A percentile compares a stretch with the other conserved stretches of the same genome.
These are phyloP conservation scores for Cephonodes hylas DNA, from an alignment of 2,888 invertebrate genomes.

Conservation along the genomic window DNA sequence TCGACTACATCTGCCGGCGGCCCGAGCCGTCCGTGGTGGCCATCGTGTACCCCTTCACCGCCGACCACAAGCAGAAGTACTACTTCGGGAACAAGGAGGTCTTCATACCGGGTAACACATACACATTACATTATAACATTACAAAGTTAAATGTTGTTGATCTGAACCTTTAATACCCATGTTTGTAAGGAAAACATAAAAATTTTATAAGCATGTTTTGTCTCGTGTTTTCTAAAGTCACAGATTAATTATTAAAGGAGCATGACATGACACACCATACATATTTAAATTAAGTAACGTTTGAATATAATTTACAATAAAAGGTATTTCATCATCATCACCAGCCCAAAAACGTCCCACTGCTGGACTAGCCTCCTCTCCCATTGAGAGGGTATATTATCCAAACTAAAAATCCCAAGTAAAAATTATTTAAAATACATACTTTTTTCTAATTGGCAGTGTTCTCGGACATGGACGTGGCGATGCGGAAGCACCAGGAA, in stretches of 20 bases:
- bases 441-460: conserved; percentile 67
- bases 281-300: no score
- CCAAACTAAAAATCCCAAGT: no score
- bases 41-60: conserved; percentile 98
- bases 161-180: neutral
- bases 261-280: no score
- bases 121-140: neutral
- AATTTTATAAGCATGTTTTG: no score
- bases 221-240: no score
- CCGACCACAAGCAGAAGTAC: conserved; percentile 99
- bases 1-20: conserved; percentile 96
- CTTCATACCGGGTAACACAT: conserved; percentile 85
- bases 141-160: neutral
- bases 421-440: neutral
- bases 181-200: no score
- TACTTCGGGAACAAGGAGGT: conserved; percentile 99
- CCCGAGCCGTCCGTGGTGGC: conserved; percentile 95
- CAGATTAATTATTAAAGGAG: no score
- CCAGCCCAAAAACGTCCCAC: no score
- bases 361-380: no score
- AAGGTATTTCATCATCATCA: no score
- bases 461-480: conserved; percentile 98
- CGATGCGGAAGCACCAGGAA: conserved; percentile 96
- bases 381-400: no score
- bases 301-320: no score